Evolutionary conservation across 2,888 invertebrate species (phyloP), one percentile per base, ranked within the genome.

Genomic region (Trichogramma evanescens): DNA sequence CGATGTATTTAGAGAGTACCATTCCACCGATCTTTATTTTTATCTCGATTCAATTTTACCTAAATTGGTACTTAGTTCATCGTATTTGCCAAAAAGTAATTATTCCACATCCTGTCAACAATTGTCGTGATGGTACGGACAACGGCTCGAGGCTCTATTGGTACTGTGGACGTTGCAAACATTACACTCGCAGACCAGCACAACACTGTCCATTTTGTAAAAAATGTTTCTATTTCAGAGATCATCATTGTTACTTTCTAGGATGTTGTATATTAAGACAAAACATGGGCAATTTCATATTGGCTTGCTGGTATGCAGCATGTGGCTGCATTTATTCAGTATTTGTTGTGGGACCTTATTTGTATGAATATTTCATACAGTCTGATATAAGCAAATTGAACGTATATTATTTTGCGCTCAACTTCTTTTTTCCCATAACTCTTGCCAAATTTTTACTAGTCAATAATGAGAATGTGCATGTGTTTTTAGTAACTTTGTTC

Each of bases 171-270:
- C 71, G 68, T 51, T 74, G 74, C 45, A 56, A 64, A 3, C 64
- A 51, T 43, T 74, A 73, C 13, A 72, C 70, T 26, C 68, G 67
- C 41, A 71, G 66, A 46, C 70, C 72, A 2, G 68, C 74, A 0
- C 68, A 71, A 26, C 74, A 74, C 50, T 74, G 74, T 26, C 8
- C 48, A 6, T 53, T 67, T 6, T 74, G 74, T 38, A 68, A 64
- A 53, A 73, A 74, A 52, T 74, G 74, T 54, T 74, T 68, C 41
- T 73, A 74, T 56, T 69, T 68, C 59, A 67, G 70, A 7, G 73
- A 74, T 61, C 74, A 74, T 63, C 74, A 74, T 56, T 74, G 74
- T 45, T 72, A 72, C 45, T 74, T 74, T 53, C 61, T 74, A 43
- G 74, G 74, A 13, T 66, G 67, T 26, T 74, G 74, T 48, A 62